Evolutionary conservation across 2,888 invertebrate genomes (phyloP), one percentile per base, ranked within the genome.

Genomic region (Drosophila subquinaria): DNA sequence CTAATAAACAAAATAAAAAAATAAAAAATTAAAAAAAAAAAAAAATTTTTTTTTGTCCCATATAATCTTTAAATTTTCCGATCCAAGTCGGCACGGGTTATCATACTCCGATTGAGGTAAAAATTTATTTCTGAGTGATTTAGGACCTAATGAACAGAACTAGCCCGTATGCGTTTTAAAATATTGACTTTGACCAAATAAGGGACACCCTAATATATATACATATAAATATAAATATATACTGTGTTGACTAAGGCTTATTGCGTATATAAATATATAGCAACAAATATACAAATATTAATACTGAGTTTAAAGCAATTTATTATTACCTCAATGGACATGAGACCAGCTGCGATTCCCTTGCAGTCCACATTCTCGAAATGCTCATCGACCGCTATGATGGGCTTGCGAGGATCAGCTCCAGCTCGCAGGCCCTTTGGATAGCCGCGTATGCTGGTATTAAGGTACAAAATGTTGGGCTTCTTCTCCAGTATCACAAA

Each of bases 341-440:
- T 92, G 15, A 96, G 93, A 23, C 93, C 90, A 84, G 95, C 95
- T 0, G 96, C 95, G 69, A 95, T 95, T 51, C 95, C 95, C 79
- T 95, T 94, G 91, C 95, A 96, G 79, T 94, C 94, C 59, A 97
- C 93, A 67, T 94, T 94, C 89, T 96, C 95, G 92, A 97, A 97
- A 82, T 95, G 96, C 62, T 95, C 95, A 81, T 96, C 95, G 17
- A 98, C 94, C 61, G 94, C 93, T 30, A 98, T 94, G 47, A 95
- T 94, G 0, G 97, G 96, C 81, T 95, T 95, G 66, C 96, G 94
- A 0, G 97, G 96, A 93, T 97, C 97, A 38, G 94, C 93, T 4
- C 98, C 98, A 3, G 96, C 96, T 59, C 97, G 94, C 45, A 98
- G 93, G 0, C 98, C 98, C 84, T 95, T 95, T 0, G 98, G 97